These are phyloP conservation scores for Cheiracanthium punctorium DNA, from an alignment of 2,888 invertebrate species.

Conservation along the genomic window DNA sequence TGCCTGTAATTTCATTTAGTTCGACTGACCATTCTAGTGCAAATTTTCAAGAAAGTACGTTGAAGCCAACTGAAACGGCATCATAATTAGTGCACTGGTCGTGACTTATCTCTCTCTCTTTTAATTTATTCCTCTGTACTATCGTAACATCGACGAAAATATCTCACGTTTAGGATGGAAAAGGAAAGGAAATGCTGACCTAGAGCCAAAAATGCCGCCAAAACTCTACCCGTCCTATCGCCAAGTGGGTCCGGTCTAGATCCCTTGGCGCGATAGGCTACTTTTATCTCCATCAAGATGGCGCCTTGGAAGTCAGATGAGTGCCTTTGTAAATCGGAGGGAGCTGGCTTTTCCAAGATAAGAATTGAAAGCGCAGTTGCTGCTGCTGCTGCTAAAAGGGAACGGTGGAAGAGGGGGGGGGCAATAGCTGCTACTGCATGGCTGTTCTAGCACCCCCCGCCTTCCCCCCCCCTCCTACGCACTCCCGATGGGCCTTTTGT, in stretches of 20 bases:
- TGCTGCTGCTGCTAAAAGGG: not conserved
- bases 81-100: too few relatives aligned
- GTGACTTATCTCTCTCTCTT: too few relatives aligned
- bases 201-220: not conserved
- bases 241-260: slow-evolving; percentile 50
- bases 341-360: not conserved
- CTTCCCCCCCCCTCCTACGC: not conserved
- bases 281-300: slow-evolving; percentile 69
- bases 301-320: slow-evolving; percentile 54
- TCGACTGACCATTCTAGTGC: too few relatives aligned
- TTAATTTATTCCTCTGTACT: too few relatives aligned
- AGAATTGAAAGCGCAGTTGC: slow-evolving; percentile 1
- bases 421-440: not conserved
- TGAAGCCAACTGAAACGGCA: too few relatives aligned
- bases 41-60: too few relatives aligned
- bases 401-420: too few relatives aligned
- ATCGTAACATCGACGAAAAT: too few relatives aligned
- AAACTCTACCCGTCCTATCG: not conserved
- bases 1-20: too few relatives aligned
- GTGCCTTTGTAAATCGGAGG: slow-evolving; percentile 2
- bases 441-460: not conserved
- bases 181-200: too few relatives aligned
- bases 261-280: slow-evolving; percentile 40
- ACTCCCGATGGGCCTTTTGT: not conserved
- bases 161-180: too few relatives aligned